phyloP scores from a whole-genome alignment of 1,140 invertebrate species.

The Pseudoatta argentina region DNA sequence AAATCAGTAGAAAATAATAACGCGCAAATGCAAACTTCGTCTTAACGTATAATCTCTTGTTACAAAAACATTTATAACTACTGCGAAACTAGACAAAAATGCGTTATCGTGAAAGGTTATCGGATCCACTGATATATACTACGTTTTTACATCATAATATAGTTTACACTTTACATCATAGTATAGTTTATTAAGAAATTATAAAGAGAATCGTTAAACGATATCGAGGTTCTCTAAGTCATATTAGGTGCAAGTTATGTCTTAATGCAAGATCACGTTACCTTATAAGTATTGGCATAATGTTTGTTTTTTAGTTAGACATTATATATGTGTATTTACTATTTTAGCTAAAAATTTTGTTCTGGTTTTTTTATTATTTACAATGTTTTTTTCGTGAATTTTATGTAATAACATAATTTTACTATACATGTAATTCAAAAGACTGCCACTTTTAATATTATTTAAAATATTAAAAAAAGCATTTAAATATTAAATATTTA shows the following conservation, averaged over 20 bases:
- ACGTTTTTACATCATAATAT: background rate
- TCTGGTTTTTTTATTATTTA: background rate
- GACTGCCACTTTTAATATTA: background rate
- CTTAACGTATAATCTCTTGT: background rate
- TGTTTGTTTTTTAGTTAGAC: background rate
- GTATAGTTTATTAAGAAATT: constrained; percentile 3
- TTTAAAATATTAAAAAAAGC: background rate
- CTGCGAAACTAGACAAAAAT: constrained; percentile 13
- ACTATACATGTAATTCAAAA: background rate
- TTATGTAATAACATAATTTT: background rate
- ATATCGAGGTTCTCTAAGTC: background rate
- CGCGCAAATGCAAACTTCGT: background rate
- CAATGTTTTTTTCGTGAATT: background rate
- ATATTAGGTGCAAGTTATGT: background rate
- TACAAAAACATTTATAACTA: constrained; percentile 11
- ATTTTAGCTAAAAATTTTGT: background rate
- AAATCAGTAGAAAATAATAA: background rate
- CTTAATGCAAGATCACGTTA: background rate
- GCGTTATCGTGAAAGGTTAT: constrained; percentile 26
- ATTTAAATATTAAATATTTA: constrained; percentile 32
- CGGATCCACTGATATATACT: constrained; percentile 11
- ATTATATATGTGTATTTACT: background rate
- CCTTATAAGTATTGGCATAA: background rate
- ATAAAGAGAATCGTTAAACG: background rate
- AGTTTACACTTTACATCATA: background rate